Evolutionary conservation across 2,113 vertebrate species (phyloP).

Genomic region (Gracilinanus agilis): DNA sequence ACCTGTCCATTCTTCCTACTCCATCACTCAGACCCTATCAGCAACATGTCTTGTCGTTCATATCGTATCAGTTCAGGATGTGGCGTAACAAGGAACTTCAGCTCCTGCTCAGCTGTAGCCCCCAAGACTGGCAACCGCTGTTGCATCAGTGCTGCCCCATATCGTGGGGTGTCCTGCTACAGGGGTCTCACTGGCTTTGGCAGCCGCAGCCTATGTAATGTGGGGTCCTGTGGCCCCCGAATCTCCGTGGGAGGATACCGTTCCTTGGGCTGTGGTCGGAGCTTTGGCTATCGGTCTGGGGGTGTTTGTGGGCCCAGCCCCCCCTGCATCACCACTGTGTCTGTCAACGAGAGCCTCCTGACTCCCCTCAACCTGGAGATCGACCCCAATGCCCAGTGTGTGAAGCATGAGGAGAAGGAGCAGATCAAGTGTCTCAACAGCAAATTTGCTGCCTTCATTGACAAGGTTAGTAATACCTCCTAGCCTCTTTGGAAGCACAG

Average conservation of each 20-base stretch:
- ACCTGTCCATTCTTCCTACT: not conserved
- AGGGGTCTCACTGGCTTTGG: conserved; percentile 59
- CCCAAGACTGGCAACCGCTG: conserved; percentile 65
- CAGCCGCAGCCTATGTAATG: conserved; percentile 69
- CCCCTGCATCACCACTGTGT: too few relatives aligned
- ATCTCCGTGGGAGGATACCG: conserved; percentile 42
- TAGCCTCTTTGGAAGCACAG: too few relatives aligned
- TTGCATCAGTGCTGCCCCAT: conserved; percentile 57
- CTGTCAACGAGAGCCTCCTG: too few relatives aligned
- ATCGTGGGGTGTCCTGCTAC: conserved; percentile 66
- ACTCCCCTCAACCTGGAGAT: too few relatives aligned
- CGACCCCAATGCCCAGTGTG: too few relatives aligned
- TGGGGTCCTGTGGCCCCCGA: conserved; percentile 35
- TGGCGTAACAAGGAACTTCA: conserved; percentile 63
- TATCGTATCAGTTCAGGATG: conserved; percentile 45
- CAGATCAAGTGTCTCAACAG: too few relatives aligned
- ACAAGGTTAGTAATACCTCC: too few relatives aligned
- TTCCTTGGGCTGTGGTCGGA: conserved; percentile 14
- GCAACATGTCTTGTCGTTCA: conserved; percentile 73
- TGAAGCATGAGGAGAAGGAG: too few relatives aligned
- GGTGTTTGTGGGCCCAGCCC: too few relatives aligned
- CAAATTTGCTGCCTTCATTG: too few relatives aligned
- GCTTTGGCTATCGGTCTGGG: too few relatives aligned
- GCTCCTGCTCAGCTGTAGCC: conserved; percentile 71
- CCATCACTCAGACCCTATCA: not conserved